Evolutionary conservation across 2,888 invertebrate genomes (phyloP), one percentile per base, ranked within the genome.

Genomic region (Platycheirus rosarum): DNA sequence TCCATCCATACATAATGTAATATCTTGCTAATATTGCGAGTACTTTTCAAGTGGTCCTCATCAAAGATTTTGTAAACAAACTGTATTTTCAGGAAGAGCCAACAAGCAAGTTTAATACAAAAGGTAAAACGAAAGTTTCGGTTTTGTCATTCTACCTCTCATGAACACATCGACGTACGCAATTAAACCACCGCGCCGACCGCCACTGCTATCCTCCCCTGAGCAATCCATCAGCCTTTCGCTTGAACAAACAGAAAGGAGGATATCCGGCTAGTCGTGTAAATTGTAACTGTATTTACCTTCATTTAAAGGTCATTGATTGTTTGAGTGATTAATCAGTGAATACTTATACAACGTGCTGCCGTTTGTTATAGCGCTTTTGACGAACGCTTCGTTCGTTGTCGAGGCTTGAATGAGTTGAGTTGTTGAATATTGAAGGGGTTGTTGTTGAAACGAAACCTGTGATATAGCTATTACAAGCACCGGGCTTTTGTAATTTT

Each of bases 271-370:
- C 73, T 78, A 78, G 60, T 73, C 71, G 66, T 73, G 66, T 78
- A 73, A 73, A 78, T 60, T 66, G 51, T 78, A 55, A 70, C 70
- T 76, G 76, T 76, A 70, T 76, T 76, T 70, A 76, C 70, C 76
- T 63, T 55, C 70, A 70, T 77, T 77, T 77, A 77, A 77, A 77
- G 76, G 76, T 77, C 76, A 77, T 77, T 77, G 76, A 77, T 77
- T 77, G 77, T 71, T 77, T 77, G 77, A 77, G 77, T 77, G 71
- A 71, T 77, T 77, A 71, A 71, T 77, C 77, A 71, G 70, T 65
- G 71, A 70, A 63, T 76, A 55, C 46, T 55, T 57, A 42, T 48
- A 55, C 40, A 29, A 55, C 18, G 32, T 65, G 18, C 57, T 49
- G 32, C 48, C 16, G 55, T 13, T 35, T 8, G n/a, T n/a, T 35